These are phyloP conservation scores for Chaenocephalus aceratus DNA, from an alignment of 2,113 vertebrate genomes.

Conservation along the genomic window DNA sequence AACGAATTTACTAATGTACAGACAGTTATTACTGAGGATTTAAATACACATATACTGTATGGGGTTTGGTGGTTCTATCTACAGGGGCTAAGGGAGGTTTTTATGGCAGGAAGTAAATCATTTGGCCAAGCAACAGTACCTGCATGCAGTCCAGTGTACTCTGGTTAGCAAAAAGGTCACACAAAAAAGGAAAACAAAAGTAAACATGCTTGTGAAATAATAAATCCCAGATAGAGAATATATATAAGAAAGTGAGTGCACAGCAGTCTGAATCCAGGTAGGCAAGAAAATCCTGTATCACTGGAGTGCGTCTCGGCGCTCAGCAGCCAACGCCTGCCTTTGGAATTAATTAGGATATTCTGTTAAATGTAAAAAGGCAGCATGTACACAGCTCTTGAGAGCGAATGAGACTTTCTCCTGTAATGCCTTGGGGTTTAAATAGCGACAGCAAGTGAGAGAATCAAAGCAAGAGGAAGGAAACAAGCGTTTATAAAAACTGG, in stretches of 20 bases:
- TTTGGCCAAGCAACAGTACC: constrained; percentile 83
- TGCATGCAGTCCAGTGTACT: constrained; percentile 98
- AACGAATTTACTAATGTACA: not conserved
- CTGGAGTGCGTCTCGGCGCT: constrained; percentile 41
- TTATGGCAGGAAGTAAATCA: not conserved
- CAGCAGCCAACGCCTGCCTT: constrained; percentile 28
- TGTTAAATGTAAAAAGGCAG: not conserved
- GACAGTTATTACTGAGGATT: not conserved
- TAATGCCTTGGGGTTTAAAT: constrained; percentile 57
- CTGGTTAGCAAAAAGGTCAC: constrained; percentile 85
- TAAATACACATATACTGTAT: not conserved
- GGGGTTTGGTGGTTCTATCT: constrained; percentile 29
- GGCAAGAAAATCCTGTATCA: constrained; percentile 48
- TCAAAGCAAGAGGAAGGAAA: constrained; percentile 64
- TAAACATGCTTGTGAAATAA: constrained; percentile 65
- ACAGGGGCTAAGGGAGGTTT: constrained; percentile 7
- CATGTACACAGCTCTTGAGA: constrained; percentile 37
- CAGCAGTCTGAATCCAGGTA: constrained; percentile 37
- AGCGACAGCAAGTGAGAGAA: constrained; percentile 52
- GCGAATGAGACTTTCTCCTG: constrained; percentile 68
- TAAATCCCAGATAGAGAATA: constrained; percentile 34
- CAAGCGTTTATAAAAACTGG: constrained; percentile 44
- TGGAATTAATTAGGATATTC: not conserved
- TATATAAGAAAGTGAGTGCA: constrained; percentile 59
- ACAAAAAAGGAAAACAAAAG: constrained; percentile 66